Evolutionary conservation across 2,113 vertebrate genomes (phyloP).

Genomic region (Aptenodytes patagonicus): DNA sequence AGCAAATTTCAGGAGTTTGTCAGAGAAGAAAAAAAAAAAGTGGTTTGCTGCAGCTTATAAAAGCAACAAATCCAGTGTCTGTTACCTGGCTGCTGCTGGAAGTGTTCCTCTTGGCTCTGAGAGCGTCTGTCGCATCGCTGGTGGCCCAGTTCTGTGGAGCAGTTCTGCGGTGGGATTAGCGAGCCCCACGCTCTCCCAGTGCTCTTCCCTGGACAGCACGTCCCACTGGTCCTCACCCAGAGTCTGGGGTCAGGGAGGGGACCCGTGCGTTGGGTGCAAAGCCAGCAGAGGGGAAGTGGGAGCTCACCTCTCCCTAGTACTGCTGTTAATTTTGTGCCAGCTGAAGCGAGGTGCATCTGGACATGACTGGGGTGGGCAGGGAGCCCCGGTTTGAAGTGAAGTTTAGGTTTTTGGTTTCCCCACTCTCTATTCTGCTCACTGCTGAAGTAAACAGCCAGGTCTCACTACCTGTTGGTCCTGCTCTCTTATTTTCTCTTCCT

Average conservation of each 20-base stretch:
- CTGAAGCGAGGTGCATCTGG: neutral
- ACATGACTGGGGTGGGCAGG: accelerated
- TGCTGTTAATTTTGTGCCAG: neutral
- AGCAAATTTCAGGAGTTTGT: neutral
- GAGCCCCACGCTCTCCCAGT: accelerated
- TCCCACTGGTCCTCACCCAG: neutral
- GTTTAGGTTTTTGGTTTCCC: neutral
- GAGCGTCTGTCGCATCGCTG: accelerated
- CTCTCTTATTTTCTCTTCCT: neutral
- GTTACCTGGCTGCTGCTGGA: conserved; percentile 4
- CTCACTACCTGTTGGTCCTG: neutral
- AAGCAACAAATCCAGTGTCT: neutral
- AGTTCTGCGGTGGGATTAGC: neutral
- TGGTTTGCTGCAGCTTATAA: neutral
- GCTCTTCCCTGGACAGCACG: accelerated
- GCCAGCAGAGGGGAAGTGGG: neutral
- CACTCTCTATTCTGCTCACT: neutral
- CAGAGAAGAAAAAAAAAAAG: neutral
- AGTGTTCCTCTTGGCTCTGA: neutral
- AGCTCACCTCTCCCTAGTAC: neutral
- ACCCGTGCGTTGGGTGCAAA: accelerated
- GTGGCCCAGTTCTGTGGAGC: neutral
- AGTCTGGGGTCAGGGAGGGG: neutral
- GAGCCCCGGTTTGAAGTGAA: neutral
- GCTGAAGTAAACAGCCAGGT: neutral